Evolutionary conservation across 2,888 invertebrate genomes (phyloP).

Genomic region (Temnothorax rugatulus): DNA sequence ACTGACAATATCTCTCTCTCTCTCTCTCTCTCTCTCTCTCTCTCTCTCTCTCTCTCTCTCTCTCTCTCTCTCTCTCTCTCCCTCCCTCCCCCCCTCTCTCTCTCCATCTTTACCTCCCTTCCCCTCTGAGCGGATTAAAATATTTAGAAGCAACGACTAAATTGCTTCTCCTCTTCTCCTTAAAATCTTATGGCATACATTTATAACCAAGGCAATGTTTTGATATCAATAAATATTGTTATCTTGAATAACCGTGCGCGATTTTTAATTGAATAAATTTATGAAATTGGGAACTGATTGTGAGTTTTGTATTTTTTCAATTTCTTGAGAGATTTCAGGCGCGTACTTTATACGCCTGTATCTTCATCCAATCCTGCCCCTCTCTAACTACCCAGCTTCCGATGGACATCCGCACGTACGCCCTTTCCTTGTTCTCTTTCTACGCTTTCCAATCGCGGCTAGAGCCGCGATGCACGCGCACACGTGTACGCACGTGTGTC

Average conservation of each 20-base stretch:
- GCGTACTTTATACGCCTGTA: not conserved
- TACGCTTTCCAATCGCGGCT: slow-evolving; percentile 73
- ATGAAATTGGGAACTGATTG: not conserved
- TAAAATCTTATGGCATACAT: not conserved
- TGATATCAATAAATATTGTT: slow-evolving; percentile 1
- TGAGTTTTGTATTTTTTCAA: not conserved
- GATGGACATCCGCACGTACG: not conserved
- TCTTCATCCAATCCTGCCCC: slow-evolving; percentile 52
- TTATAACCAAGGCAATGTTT: not conserved
- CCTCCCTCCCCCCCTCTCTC: too few relatives aligned
- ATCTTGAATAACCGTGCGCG: not conserved
- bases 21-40: not conserved
- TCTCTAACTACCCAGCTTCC: slow-evolving; percentile 39
- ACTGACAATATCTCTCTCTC: slow-evolving; percentile 21
- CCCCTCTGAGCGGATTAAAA: slow-evolving; percentile 60
- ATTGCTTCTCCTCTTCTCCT: not conserved
- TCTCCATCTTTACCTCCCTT: not conserved
- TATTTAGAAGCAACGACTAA: slow-evolving; percentile 5
- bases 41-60: not conserved
- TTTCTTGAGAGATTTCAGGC: not conserved
- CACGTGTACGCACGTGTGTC: slow-evolving; percentile 55
- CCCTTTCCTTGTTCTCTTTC: slow-evolving; percentile 49
- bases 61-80: not conserved
- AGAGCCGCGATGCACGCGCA: slow-evolving; percentile 38
- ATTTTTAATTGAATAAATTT: not conserved